These are phyloP conservation scores for Galeruca laticollis DNA, from an alignment of 2,888 invertebrate species.

Conservation along the genomic window DNA sequence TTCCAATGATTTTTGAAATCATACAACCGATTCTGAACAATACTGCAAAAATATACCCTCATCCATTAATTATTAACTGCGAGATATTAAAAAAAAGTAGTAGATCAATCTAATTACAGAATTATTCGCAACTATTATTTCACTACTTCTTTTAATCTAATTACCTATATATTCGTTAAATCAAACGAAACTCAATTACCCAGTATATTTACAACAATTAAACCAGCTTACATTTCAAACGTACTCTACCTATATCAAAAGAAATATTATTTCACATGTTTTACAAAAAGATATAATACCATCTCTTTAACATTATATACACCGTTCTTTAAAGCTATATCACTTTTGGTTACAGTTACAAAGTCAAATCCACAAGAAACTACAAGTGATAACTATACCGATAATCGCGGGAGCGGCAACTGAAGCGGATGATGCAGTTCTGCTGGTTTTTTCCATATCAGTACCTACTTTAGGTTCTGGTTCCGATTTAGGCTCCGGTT, in stretches of 20 bases:
- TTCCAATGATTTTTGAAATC: too few species aligned
- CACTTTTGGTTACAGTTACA: not conserved
- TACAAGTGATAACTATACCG: conserved; percentile 4
- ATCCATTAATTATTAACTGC: too few species aligned
- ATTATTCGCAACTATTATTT: too few species aligned
- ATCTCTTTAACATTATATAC: not conserved
- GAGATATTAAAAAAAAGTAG: too few species aligned
- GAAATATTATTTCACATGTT: too few species aligned
- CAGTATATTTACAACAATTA: not conserved
- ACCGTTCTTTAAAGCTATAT: not conserved
- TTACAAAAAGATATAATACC: too few species aligned
- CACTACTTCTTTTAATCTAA: not conserved
- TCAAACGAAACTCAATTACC: not conserved
- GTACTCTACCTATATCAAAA: too few species aligned
- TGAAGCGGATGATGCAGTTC: not conserved
- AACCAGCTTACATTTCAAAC: too few species aligned
- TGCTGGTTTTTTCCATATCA: not conserved
- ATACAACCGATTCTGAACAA: too few species aligned
- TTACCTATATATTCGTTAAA: not conserved
- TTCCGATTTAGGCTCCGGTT: conserved; percentile 29
- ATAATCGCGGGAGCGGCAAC: not conserved
- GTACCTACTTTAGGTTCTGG: conserved; percentile 12
- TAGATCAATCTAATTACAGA: too few species aligned
- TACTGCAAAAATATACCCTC: too few species aligned
- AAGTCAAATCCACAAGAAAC: not conserved